Conservation (phyloP, 2,113 vertebrate species). For the Axis porcinus region DNA sequence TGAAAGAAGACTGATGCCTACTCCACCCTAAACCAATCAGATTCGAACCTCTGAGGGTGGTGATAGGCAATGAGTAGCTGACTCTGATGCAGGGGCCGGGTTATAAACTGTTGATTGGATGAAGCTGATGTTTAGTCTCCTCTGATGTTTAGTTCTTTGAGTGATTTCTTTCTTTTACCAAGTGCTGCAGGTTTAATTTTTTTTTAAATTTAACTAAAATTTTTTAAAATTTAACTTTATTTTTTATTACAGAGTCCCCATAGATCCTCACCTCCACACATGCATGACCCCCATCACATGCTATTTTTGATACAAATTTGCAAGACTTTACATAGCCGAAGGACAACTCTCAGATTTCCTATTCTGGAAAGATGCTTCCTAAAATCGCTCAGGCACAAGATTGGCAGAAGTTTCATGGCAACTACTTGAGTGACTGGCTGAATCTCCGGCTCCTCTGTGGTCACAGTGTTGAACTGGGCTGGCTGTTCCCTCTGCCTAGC, state of each 20-base stretch:
- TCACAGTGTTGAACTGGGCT: rapidly evolving
- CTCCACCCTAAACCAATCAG: neutral
- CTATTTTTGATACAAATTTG: neutral
- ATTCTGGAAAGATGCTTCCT: neutral
- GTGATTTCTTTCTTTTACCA: neutral
- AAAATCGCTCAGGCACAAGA: neutral
- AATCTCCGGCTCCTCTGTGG: neutral
- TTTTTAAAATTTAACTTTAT: neutral
- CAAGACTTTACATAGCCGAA: neutral
- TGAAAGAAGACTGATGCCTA: neutral
- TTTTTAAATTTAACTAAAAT: neutral
- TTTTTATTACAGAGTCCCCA: neutral
- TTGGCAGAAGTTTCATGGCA: neutral
- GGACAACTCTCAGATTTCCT: neutral
- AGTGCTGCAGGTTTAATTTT: neutral
- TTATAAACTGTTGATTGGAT: neutral
- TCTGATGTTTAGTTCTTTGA: neutral
- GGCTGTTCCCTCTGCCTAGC: neutral
- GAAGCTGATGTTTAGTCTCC: neutral
- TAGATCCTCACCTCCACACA: rapidly evolving
- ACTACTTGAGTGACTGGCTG: neutral
- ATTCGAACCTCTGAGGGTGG: neutral
- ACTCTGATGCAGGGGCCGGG: neutral
- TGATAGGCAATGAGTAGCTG: neutral
- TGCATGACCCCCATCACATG: neutral